phyloP scores from a whole-genome alignment of 2,888 invertebrate species.

The Zygothrica quintamaculata region DNA sequence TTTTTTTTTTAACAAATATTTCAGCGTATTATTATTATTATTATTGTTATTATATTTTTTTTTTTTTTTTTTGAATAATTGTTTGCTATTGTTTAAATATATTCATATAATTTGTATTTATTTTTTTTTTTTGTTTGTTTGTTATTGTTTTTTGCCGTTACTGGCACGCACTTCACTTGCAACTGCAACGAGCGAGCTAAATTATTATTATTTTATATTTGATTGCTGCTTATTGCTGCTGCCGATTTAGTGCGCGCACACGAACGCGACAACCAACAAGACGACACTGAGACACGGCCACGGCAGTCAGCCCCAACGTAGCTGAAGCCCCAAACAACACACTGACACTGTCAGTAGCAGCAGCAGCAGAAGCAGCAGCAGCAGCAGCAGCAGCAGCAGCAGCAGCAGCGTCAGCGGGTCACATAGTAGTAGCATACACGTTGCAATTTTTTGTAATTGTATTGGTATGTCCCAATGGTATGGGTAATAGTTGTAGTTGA shows the following conservation, averaged over 20 bases:
- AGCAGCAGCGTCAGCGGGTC: conserved; percentile 37
- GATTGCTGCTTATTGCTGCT: conserved; percentile 52
- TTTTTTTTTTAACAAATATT: conserved; percentile 16
- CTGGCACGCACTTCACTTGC: conserved; percentile 60
- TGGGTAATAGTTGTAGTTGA: conserved; percentile 47
- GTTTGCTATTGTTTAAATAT: too few relatives aligned
- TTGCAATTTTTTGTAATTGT: conserved; percentile 41
- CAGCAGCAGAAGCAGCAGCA: conserved; percentile 26
- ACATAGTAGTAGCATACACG: conserved; percentile 50
- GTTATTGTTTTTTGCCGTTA: conserved; percentile 4
- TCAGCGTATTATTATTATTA: conserved; percentile 17
- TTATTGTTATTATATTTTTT: conserved; percentile 24
- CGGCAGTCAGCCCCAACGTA: conserved; percentile 52
- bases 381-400: conserved; percentile 26
- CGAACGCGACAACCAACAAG: conserved; percentile 84
- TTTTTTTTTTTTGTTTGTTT: conserved; percentile 30
- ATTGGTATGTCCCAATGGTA: conserved; percentile 9
- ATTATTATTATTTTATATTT: conserved; percentile 43
- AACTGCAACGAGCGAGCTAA: conserved; percentile 57
- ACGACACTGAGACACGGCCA: conserved; percentile 81
- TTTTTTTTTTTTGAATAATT: too few relatives aligned
- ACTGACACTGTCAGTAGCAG: conserved; percentile 48
- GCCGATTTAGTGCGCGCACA: conserved; percentile 69
- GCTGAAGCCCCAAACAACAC: conserved; percentile 58
- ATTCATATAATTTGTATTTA: conserved; percentile 12